These are phyloP conservation scores for Trachops cirrhosus DNA, from an alignment of 2,797 vertebrate species.

Conservation along the genomic window DNA sequence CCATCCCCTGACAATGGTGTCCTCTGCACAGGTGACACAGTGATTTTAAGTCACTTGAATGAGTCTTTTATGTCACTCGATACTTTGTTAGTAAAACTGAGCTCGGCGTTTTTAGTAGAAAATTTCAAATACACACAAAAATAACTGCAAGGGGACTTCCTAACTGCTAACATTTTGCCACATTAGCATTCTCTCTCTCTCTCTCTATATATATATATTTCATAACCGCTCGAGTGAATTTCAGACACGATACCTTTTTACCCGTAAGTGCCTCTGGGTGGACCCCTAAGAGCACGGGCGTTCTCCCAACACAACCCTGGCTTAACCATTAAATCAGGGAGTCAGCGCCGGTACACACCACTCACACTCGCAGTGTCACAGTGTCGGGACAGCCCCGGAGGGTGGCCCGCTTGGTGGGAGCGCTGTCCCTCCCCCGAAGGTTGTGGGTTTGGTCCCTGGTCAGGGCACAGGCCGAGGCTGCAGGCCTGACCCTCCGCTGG, in stretches of 20 bases:
- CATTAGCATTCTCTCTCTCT: neutral
- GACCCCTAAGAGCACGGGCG: neutral
- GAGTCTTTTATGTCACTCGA: fast-evolving
- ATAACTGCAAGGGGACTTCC: neutral
- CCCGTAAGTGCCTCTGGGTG: fast-evolving
- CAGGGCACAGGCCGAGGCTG: too few relatives aligned
- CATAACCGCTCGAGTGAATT: neutral
- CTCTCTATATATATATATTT: neutral
- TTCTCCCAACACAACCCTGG: neutral
- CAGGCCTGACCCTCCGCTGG: too few relatives aligned
- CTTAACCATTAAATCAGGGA: fast-evolving
- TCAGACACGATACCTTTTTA: fast-evolving
- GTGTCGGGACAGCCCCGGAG: too few relatives aligned
- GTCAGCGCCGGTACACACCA: fast-evolving
- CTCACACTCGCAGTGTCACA: neutral
- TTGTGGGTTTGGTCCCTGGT: neutral
- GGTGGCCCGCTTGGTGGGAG: fast-evolving
- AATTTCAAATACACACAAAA: neutral
- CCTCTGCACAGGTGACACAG: too few relatives aligned
- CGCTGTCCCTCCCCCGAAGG: too few relatives aligned
- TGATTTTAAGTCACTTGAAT: neutral
- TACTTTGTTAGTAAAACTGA: neutral
- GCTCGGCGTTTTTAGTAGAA: neutral
- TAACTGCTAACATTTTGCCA: neutral
- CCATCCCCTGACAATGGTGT: fast-evolving